Base-by-base conservation (phyloP, 1,140 invertebrate species). In the Meloidogyne chitwoodi region DNA sequence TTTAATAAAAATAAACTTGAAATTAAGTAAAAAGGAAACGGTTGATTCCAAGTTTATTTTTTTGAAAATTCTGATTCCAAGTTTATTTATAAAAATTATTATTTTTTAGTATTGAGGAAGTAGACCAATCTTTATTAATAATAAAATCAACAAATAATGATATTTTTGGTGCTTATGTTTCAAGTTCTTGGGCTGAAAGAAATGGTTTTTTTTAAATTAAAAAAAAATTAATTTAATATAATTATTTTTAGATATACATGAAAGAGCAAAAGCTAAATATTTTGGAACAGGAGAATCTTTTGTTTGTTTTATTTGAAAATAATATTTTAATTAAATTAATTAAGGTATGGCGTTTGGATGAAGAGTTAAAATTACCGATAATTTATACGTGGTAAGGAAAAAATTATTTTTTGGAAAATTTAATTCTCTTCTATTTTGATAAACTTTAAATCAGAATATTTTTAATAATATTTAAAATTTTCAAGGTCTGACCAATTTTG, bases 91-190 rank as follows among this genome's bases (percentile, higher is more conserved):
- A 31, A 31, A 44, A 44, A 38, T 38, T 38, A 11, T 38, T 38
- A 61, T 77, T 65, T 22, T 65, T 80, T 68, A 85, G 86, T 64
- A 80, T 87, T 71, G 85, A 86, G n/a, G 77, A 77, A n/a, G 83
- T 83, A 31, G 84, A 87, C 19, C 85, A 87, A 65, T 78, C 83
- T 10, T 44, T 86, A 2, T 26, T 86, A 26, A 73, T 86, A 19
- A 87, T 86, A 38, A 68, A 75, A 41, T 72, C 81, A 24, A 83
- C 80, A 16, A 79, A 64, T 61, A 81, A 79, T 22, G 80, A 85
- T 3, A 74, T 87, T 16, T 86, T 86, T 68, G 85, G 85, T 22
- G 85, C 85, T 8, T 86, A 86, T 75, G 83, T 83, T 71, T 81
- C 79, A 10, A 79, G 81, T 3, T 78, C 76, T 14, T 85, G 84